Percentiles rank a stretch among this genome's conserved stretches.
These are phyloP conservation scores for Loxodonta africana DNA, from an alignment of 2,113 vertebrate species.

Conservation along the genomic window DNA sequence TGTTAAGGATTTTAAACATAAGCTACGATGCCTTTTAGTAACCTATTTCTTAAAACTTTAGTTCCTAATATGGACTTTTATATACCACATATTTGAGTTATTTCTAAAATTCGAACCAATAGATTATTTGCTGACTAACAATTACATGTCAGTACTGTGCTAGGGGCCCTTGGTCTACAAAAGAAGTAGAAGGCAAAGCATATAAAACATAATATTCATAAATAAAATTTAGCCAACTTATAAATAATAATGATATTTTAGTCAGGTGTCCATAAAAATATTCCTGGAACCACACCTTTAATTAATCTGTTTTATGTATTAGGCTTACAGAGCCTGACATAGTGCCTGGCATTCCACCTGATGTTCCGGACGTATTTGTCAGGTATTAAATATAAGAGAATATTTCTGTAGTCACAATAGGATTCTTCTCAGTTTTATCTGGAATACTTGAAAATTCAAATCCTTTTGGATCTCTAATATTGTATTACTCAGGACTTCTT, in stretches of 20 bases:
- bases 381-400: constrained; percentile 15
- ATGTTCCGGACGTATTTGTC: neutral
- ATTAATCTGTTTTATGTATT: neutral
- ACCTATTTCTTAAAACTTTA: neutral
- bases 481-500: constrained; percentile 37
- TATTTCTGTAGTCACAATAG: neutral
- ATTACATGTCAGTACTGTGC: neutral
- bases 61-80: neutral
- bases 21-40: neutral
- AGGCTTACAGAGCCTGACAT: neutral
- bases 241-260: neutral
- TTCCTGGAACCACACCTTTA: neutral
- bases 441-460: neutral
- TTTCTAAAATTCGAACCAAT: constrained; percentile 54
- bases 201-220: neutral
- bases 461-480: neutral
- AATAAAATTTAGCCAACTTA: neutral
- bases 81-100: neutral
- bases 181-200: constrained; percentile 45
- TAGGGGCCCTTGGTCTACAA: neutral
- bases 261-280: neutral
- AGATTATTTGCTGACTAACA: neutral
- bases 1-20: constrained; percentile 51
- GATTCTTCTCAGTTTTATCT: constrained; percentile 6
- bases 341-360: neutral